Percentiles rank a stretch among this genome's conserved stretches.
Evolutionary conservation across 1,140 invertebrate genomes (phyloP).

Genomic region (Galendromus occidentalis): DNA sequence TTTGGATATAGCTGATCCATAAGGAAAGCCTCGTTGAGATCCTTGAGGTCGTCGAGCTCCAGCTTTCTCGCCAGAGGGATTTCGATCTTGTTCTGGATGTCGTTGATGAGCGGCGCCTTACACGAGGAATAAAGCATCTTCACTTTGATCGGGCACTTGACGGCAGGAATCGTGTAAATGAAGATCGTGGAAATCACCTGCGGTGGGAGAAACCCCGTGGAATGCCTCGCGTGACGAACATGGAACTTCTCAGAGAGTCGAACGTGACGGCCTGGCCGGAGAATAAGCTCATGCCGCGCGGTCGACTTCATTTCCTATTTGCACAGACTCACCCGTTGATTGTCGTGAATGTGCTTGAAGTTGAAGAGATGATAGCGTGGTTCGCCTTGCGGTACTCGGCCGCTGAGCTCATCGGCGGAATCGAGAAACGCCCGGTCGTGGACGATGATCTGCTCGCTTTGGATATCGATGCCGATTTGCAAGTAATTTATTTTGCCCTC

Average conservation of each 20-base stretch:
- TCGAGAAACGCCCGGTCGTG: slow-evolving; percentile 14
- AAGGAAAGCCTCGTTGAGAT: not conserved
- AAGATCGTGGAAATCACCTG: slow-evolving; percentile 41
- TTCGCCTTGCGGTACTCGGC: slow-evolving; percentile 53
- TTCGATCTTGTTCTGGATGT: slow-evolving; percentile 41
- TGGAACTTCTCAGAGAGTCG: no score
- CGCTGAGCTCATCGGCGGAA: slow-evolving; percentile 40
- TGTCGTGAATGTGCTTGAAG: slow-evolving; percentile 71
- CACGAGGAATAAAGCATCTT: slow-evolving; percentile 94
- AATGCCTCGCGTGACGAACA: no score
- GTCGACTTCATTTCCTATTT: no score
- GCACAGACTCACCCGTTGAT: slow-evolving; percentile 17
- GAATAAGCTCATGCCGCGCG: no score
- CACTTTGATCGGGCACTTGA: slow-evolving; percentile 78
- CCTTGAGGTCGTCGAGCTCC: slow-evolving; percentile 1
- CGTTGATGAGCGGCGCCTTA: slow-evolving; percentile 62
- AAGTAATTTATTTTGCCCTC: slow-evolving; percentile 37
- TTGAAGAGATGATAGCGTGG: slow-evolving; percentile 77
- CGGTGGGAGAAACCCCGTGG: no score
- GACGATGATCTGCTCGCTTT: slow-evolving; percentile 25
- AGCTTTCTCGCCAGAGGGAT: slow-evolving; percentile 58
- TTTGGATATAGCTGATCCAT: slow-evolving; percentile 2
- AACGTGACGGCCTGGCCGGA: no score
- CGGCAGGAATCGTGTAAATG: slow-evolving; percentile 92
- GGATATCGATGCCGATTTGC: slow-evolving; percentile 33